phyloP scores from a whole-genome alignment of 1,140 invertebrate species.

The Copidosoma floridanum region DNA sequence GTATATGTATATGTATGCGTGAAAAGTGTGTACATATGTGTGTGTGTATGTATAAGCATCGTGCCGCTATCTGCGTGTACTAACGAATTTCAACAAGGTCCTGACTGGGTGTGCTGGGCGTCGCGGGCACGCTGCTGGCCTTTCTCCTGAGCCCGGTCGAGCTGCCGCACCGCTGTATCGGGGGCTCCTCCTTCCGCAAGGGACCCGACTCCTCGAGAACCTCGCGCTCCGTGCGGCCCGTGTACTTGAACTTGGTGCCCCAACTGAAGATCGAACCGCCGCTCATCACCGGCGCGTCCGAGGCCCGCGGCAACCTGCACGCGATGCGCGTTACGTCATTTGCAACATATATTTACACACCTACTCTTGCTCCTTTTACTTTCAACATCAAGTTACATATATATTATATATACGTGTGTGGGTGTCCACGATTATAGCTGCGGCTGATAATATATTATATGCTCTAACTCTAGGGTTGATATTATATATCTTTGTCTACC shows the following conservation, averaged over 20 bases:
- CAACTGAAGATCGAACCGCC: slow-evolving; percentile 93
- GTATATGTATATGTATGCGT: no score
- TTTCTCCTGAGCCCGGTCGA: slow-evolving; percentile 68
- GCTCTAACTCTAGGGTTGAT: no score
- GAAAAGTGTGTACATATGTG: no score
- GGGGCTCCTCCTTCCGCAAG: slow-evolving; percentile 60
- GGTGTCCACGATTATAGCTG: no score
- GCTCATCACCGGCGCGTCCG: slow-evolving; percentile 83
- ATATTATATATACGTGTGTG: no score
- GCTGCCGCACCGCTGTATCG: slow-evolving; percentile 59
- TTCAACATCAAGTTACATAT: no score
- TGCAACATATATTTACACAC: no score
- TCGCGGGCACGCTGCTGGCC: slow-evolving; percentile 80
- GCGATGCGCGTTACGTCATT: no score
- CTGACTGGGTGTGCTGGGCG: slow-evolving; percentile 73
- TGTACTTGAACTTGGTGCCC: slow-evolving; percentile 91
- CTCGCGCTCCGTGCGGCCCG: slow-evolving; percentile 84
- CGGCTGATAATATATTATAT: no score
- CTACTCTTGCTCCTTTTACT: no score
- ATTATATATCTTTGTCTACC: no score
- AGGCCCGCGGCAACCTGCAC: slow-evolving; percentile 78
- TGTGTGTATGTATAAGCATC: slow-evolving; percentile 17
- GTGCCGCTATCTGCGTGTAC: slow-evolving; percentile 31
- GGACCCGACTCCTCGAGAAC: slow-evolving; percentile 72
- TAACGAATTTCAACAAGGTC: slow-evolving; percentile 56